phyloP scores from a whole-genome alignment of 2,113 vertebrate species.

The Mesoclemmys tuberculata region DNA sequence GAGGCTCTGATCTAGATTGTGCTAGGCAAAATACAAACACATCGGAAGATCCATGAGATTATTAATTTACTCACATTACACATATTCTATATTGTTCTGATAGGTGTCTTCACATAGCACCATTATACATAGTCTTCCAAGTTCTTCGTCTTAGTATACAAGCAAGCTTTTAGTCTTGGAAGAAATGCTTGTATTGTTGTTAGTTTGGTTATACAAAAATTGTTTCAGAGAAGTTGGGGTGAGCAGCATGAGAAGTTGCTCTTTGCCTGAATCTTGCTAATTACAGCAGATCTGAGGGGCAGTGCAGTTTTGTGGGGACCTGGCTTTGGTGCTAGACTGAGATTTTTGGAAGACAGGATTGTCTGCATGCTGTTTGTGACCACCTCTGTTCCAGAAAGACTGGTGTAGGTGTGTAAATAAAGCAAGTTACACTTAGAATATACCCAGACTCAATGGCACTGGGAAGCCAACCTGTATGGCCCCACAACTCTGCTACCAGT shows the following conservation, averaged over 20 bases:
- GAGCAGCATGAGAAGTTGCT: neutral
- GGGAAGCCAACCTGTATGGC: neutral
- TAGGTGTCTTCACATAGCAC: too few species aligned
- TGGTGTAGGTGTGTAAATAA: accelerated
- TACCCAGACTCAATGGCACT: accelerated
- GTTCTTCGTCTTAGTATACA: neutral
- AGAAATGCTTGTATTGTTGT: neutral
- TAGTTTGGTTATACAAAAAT: neutral
- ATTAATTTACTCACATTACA: too few species aligned
- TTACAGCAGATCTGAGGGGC: neutral
- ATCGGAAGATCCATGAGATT: neutral
- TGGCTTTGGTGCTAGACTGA: accelerated
- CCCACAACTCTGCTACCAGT: neutral
- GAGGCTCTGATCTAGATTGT: neutral
- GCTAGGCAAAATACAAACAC: neutral
- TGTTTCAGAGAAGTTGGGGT: neutral
- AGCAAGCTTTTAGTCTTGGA: neutral
- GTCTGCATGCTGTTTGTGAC: neutral
- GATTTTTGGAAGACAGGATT: neutral
- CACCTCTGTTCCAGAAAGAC: neutral
- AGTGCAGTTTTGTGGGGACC: too few species aligned
- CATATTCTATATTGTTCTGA: too few species aligned
- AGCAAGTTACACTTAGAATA: neutral
- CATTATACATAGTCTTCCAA: too few species aligned
- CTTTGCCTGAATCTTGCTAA: neutral